Conservation (phyloP, 2,797 vertebrate species). For the Odontamblyopus rebecca region DNA sequence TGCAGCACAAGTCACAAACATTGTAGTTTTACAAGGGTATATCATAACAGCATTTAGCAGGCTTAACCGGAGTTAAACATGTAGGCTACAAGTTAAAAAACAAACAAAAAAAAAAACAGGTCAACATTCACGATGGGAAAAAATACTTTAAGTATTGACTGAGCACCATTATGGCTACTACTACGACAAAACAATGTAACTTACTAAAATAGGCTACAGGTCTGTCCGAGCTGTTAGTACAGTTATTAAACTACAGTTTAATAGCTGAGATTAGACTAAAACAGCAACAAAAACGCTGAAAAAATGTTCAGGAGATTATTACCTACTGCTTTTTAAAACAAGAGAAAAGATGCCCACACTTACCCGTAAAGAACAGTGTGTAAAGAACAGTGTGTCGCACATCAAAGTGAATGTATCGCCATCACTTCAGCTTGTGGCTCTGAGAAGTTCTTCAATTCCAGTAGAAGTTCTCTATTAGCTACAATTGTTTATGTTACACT, state of each 20-base stretch:
- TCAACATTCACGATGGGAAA: too few species aligned
- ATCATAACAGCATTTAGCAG: not conserved
- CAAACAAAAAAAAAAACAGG: too few species aligned
- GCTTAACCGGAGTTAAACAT: not conserved
- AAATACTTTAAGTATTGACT: too few species aligned
- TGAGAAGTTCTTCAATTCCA: not conserved
- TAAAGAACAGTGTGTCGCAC: not conserved
- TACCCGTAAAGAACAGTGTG: not conserved
- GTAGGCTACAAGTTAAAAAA: too few species aligned
- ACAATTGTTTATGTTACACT: slow-evolving; percentile 30
- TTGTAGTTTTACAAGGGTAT: not conserved
- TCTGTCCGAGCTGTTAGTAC: too few species aligned
- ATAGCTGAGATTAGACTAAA: not conserved
- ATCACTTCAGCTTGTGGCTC: not conserved
- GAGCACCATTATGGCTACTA: too few species aligned
- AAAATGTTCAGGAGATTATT: not conserved
- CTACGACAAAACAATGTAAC: not conserved
- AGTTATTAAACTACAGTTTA: not conserved
- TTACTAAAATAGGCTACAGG: not conserved
- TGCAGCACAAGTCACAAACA: slow-evolving; percentile 19
- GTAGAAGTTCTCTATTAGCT: not conserved
- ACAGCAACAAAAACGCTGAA: not conserved
- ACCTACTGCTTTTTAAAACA: not conserved
- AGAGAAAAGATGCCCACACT: not conserved
- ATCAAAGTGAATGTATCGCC: not conserved